Base-by-base conservation (phyloP, 1,140 invertebrate genomes). In the Eriosoma lanigerum region DNA sequence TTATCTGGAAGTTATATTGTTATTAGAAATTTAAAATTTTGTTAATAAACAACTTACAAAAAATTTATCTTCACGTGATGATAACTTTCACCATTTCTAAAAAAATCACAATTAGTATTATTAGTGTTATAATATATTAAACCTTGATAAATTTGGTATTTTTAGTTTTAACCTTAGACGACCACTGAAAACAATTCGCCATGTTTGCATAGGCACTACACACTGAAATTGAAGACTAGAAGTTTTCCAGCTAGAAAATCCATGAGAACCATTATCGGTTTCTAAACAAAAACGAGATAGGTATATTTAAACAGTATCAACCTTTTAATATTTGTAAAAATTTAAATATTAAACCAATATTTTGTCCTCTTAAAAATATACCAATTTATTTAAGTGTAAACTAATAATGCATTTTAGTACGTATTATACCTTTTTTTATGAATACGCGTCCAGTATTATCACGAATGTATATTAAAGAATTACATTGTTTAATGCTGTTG, bases 181-280 rank as follows among this genome's bases (percentile, higher is more conserved):
- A 46, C 81, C 81, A 38, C 52, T 82, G n/a, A 72, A 82, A 4
- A 73, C 70, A 6, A 82, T 81, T 73, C 81, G 60, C 81, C 81
- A 82, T 24, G 66, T 68, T 56, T 44, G 70, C 81, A 82, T 82
- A 26, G 81, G 81, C 2, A 81, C 81, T 32, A 66, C 38, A 38
- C 66, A 73, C 24, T 82, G 76, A 26, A 82, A 66, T 12, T 38
- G 50, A 0, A 82, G 46, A 60, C 54, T 72, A 44, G 70, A 24
- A 12, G 75, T 82, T 60, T 62, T 72, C 81, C 81, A 82, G 26
- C 13, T 26, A 60, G 32, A 60, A 44, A 78, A 44, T 12, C 46
- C 56, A 21, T 62, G 48, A n/a, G 68, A 52, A n/a, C 24, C 75
- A 48, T 48, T 62, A 46, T n/a, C 24, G 9, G n/a, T 62, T 62